Conservation (phyloP, 37 sponge, comb jelly and placozoan species). For the Cliona cf. orientalis region DNA sequence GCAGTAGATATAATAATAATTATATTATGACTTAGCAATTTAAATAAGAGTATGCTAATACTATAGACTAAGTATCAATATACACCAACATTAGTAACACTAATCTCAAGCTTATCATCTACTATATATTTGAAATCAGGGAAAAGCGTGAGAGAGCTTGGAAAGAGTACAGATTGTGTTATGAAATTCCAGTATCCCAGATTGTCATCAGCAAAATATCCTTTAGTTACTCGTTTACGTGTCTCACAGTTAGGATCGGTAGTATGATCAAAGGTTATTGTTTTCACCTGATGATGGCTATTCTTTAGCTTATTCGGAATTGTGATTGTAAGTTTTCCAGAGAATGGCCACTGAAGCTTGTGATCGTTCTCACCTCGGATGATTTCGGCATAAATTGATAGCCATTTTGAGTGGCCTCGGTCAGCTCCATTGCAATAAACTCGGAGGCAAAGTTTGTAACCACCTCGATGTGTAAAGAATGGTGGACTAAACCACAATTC, state of each 20-base stretch:
- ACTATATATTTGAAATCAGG: neutral
- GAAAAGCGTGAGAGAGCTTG: neutral
- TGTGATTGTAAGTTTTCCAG: neutral
- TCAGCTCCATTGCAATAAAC: neutral
- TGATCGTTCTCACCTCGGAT: neutral
- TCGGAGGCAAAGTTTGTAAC: neutral
- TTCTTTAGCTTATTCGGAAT: neutral
- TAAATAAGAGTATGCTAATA: neutral
- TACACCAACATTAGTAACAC: neutral
- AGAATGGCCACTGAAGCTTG: neutral
- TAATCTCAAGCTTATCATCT: neutral
- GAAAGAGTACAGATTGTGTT: neutral
- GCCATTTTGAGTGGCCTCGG: neutral
- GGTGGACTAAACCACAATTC: neutral
- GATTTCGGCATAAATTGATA: neutral
- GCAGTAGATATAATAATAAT: neutral
- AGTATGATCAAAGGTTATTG: neutral
- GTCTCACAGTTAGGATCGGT: neutral
- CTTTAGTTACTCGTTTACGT: neutral
- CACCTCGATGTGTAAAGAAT: neutral
- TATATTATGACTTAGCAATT: neutral
- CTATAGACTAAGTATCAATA: neutral
- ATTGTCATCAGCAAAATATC: neutral
- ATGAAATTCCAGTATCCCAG: neutral
- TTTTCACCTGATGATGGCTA: neutral